Percentiles rank a stretch among this genome's conserved stretches.
Conservation (phyloP, 2,888 invertebrate species). For the Hydropsyche betteni region DNA sequence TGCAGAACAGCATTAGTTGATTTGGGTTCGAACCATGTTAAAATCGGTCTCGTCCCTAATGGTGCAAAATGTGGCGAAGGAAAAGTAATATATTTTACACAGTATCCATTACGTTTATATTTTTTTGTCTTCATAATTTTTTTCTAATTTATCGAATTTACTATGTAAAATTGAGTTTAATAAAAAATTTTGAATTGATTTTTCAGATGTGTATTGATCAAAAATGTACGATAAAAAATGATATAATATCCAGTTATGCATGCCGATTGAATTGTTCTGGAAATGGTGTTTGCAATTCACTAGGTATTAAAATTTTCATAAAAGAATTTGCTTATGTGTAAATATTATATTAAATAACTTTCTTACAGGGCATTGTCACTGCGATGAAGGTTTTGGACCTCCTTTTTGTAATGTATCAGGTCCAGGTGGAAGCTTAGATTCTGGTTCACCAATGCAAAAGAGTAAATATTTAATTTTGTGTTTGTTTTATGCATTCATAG, state of each 20-base stretch:
- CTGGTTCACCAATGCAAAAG: constrained; percentile 88
- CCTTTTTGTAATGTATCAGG: constrained; percentile 88
- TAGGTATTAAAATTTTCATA: constrained; percentile 55
- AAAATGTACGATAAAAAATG: constrained; percentile 68
- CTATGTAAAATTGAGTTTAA: no score
- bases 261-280: constrained; percentile 85
- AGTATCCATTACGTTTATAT: not conserved
- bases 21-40: constrained; percentile 86
- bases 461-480: constrained; percentile 63
- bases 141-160: no score
- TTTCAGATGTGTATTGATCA: constrained; percentile 91
- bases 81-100: constrained; percentile 66
- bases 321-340: not conserved
- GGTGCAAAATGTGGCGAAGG: constrained; percentile 89
- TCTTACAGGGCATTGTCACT: constrained; percentile 89
- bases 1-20: constrained; percentile 94
- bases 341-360: not conserved
- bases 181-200: constrained; percentile 19
- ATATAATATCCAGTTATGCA: constrained; percentile 62
- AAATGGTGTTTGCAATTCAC: constrained; percentile 87
- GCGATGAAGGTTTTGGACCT: constrained; percentile 88
- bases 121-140: no score
- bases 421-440: constrained; percentile 88
- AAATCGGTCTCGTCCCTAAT: constrained; percentile 95
- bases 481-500: no score